Evolutionary conservation across 2,113 vertebrate species (phyloP), one percentile per base, ranked within the genome.

Genomic region (Cervus canadensis): DNA sequence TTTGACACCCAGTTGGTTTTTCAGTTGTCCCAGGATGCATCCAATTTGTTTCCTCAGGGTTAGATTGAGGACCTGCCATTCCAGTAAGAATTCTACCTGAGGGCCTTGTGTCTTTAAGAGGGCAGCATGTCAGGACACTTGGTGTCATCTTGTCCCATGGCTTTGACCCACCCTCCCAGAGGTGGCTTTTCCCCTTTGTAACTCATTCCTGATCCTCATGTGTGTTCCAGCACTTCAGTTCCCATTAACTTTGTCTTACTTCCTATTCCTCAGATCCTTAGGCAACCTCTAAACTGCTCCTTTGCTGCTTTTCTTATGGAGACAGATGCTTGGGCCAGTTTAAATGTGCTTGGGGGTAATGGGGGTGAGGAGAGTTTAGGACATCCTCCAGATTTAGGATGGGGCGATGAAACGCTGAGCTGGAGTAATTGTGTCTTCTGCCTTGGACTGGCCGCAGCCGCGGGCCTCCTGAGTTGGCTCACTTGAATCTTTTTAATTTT

Each of bases 381-480:
- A 36, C 0, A 8, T 26, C 17, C 3, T 83, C 52, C 81, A 83
- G 21, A 36, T 36, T 54, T 43, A 85, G 56, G 82, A 48, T 0
- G 43, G 25, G 1, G 26, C 2, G 4, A 71, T 7, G 36, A 43
- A 33, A 71, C 2, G 54, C 60, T 14, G 2, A 13, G 40, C 16
- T 89, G 30, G 14, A 23, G n/a, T 3, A 14, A 17, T 48, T 40
- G 17, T 43, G 26, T 28, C 40, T 25, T 56, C 14, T 43, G 40
- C 76, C 48, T 6, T 1, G 0, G 28, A 21, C 36, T 11, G 30
- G n/a, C 26, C 2, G 3, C 2, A 2, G 21, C 57, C 0, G 0
- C 1, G 9, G 28, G 62, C 85, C 54, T 83, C 71, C 52, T 6
- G 1, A 30, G 14, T 64, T 36, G 45, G 30, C 19, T 83, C 40